Conservation (phyloP, 2,797 vertebrate genomes). For the Oreortyx pictus region DNA sequence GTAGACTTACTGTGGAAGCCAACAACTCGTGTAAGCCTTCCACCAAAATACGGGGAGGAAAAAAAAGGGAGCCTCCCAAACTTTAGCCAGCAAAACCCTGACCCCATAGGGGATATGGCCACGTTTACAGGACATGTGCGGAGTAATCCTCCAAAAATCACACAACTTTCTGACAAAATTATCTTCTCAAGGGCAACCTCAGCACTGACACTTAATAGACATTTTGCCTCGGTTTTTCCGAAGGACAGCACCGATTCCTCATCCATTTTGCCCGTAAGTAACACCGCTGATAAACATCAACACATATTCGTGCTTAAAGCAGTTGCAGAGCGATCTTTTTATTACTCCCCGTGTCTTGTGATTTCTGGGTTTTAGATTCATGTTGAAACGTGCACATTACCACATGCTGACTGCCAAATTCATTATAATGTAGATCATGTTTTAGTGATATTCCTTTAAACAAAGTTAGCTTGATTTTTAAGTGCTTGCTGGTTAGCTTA, state of each 20-base stretch:
- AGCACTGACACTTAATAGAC: background rate
- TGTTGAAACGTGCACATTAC: conserved; percentile 69
- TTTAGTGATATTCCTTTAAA: conserved; percentile 66
- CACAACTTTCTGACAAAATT: background rate
- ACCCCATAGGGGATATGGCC: background rate
- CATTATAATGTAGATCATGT: conserved; percentile 61
- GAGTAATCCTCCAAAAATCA: background rate
- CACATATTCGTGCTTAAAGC: conserved; percentile 71
- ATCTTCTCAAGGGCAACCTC: background rate
- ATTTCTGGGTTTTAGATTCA: conserved; percentile 71
- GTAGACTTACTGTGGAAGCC: conserved; percentile 49
- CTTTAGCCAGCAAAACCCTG: conserved; percentile 9
- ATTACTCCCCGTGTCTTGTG: conserved; percentile 49
- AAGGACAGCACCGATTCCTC: conserved; percentile 21
- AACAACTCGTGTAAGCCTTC: conserved; percentile 35
- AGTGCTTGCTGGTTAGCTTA: conserved; percentile 62
- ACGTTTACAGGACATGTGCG: background rate
- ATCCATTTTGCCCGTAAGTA: conserved; percentile 39
- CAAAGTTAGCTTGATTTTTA: conserved; percentile 67
- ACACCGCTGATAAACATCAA: conserved; percentile 64
- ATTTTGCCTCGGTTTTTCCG: background rate
- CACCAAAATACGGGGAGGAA: background rate
- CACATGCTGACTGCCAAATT: conserved; percentile 73
- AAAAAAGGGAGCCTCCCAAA: background rate
- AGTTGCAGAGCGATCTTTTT: conserved; percentile 63